Evolutionary conservation across 2,888 invertebrate genomes (phyloP).

Genomic region (Phyllotreta striolata): DNA sequence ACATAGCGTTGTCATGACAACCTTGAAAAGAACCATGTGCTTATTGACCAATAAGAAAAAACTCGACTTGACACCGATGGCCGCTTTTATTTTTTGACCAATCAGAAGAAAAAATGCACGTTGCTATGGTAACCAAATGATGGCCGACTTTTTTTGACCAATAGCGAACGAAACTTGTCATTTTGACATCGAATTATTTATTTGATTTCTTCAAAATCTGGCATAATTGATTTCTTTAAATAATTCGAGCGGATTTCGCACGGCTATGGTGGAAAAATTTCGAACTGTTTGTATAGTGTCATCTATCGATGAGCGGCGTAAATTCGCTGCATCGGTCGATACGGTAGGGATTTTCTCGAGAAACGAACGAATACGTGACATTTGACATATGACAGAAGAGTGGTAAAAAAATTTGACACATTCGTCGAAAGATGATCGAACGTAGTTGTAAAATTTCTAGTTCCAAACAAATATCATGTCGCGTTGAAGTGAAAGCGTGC

Average conservation of each 20-base stretch:
- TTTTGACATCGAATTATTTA: background rate
- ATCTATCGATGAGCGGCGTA: slow-evolving; percentile 18
- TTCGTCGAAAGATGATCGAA: slow-evolving; percentile 30
- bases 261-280: background rate
- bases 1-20: no score
- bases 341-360: slow-evolving; percentile 9
- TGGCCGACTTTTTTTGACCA: no score
- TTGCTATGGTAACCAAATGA: no score
- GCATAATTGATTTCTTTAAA: background rate
- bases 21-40: no score
- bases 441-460: slow-evolving; percentile 26
- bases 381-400: slow-evolving; percentile 20
- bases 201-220: background rate
- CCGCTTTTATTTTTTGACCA: no score
- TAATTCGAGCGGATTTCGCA: background rate
- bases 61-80: no score
- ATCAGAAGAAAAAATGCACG: no score
- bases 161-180: no score
- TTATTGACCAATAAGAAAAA: no score
- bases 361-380: slow-evolving; percentile 2
- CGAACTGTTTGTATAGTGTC: slow-evolving; percentile 16
- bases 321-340: slow-evolving; percentile 4
- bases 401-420: slow-evolving; percentile 24
- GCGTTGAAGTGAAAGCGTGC: slow-evolving; percentile 22
- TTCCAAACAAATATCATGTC: slow-evolving; percentile 30